Evolutionary conservation across 37 sponge, comb jelly and placozoan genomes (phyloP).

Genomic region (Tethya wilhelma): DNA sequence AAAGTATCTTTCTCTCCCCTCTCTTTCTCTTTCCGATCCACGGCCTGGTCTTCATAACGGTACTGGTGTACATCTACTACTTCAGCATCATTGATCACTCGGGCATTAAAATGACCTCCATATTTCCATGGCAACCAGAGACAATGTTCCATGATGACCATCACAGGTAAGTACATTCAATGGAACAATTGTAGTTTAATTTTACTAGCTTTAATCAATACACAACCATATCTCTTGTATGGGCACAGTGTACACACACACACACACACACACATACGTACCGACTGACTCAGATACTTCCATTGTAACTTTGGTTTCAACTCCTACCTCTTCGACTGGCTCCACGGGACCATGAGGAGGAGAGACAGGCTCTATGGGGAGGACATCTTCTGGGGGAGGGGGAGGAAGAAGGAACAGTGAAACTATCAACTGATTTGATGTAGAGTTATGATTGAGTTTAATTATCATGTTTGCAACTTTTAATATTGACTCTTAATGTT

Average conservation of each 20-base stretch:
- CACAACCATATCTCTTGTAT: not conserved
- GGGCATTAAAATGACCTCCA: slow-evolving; percentile 46
- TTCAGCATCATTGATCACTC: slow-evolving; percentile 63
- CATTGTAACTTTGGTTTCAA: slow-evolving; percentile 54
- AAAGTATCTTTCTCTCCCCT: slow-evolving; percentile 19
- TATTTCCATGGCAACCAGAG: slow-evolving; percentile 59
- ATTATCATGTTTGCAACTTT: too few relatives aligned
- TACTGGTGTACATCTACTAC: slow-evolving; percentile 44
- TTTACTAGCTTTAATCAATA: not conserved
- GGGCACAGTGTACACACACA: not conserved
- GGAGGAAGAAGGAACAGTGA: too few relatives aligned
- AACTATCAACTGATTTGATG: too few relatives aligned
- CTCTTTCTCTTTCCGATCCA: slow-evolving; percentile 39
- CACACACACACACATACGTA: not conserved
- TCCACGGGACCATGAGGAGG: slow-evolving; percentile 29
- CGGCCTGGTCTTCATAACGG: slow-evolving; percentile 17
- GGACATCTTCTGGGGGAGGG: slow-evolving; percentile 45
- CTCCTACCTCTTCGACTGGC: slow-evolving; percentile 45
- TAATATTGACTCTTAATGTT: too few relatives aligned
- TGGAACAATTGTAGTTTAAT: not conserved
- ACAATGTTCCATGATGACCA: slow-evolving; percentile 64
- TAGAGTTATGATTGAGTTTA: too few relatives aligned
- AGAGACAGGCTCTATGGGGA: slow-evolving; percentile 44
- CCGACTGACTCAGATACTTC: slow-evolving; percentile 7
- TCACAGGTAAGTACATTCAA: slow-evolving; percentile 38